Evolutionary conservation across 2,888 invertebrate species (phyloP), one percentile per base, ranked within the genome.

Genomic region (Micropterix aruncella): DNA sequence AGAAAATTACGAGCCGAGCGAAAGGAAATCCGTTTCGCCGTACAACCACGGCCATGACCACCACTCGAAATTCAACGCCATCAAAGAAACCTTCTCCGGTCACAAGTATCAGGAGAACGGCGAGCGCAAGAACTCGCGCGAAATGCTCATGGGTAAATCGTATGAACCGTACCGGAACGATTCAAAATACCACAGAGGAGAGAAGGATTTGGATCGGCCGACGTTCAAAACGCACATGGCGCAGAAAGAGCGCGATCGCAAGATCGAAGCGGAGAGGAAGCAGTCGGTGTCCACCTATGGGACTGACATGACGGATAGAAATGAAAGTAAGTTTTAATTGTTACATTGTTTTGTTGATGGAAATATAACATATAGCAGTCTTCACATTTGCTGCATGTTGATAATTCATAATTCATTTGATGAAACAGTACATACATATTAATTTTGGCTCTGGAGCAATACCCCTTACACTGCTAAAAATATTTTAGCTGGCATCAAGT

Each of bases 181-280:
- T 38, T 56, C 59, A 2, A 66, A 68, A 1, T 61, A 56, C 47
- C 59, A 54, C 2, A 66, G 66, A 38, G 53, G 57, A 0, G 51
- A 57, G 12, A 66, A 70, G 51, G 62, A 65, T 12, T 52, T 57
- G 1, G 76, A 77, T 44, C 65, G 80, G 41, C 78, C 81, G 0
- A 83, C 83, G 1, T 83, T 83, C 54, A 77, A 80, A 53, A 82
- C 82, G 1, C 83, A 83, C 55, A 81, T 81, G 77, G 77, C 73
- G 1, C 77, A 79, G 56, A 81, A 80, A 50, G 78, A 80, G 53
- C 66, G 79, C 51, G 68, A 70, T 40, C 61, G 67, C 44, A 69
- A 69, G 50, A 63, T 74, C 45, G 84, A 85, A 54, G 77, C 81
- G 2, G 83, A 85, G 51, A 78, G 86, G 47, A 75, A 84, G 53